These are phyloP conservation scores for Emydoidea blandingii DNA, from an alignment of 2,797 vertebrate species.

Conservation along the genomic window DNA sequence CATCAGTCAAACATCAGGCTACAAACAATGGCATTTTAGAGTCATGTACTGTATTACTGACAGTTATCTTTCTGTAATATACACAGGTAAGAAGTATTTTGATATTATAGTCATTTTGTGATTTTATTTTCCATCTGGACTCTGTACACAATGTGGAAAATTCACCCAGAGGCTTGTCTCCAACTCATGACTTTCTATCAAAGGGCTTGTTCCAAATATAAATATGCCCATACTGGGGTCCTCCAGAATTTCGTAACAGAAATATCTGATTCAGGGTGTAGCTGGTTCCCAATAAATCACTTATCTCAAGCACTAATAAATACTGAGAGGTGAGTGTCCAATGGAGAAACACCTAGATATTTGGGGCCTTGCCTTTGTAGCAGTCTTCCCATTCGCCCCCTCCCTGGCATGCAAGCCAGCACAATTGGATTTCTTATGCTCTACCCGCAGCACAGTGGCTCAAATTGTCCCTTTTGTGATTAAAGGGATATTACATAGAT, in stretches of 20 bases:
- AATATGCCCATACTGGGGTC: not conserved
- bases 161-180: not conserved
- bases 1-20: not conserved
- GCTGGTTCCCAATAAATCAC: not conserved
- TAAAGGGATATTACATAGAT: not conserved
- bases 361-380: not conserved
- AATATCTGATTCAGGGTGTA: not conserved
- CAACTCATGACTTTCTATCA: not conserved
- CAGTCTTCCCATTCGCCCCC: not conserved
- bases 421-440: not conserved
- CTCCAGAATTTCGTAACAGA: not conserved
- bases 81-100: not conserved
- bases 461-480: not conserved
- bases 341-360: not conserved
- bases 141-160: constrained; percentile 3
- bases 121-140: constrained; percentile 3
- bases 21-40: constrained; percentile 3
- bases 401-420: not conserved
- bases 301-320: not conserved
- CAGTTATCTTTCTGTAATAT: not conserved
- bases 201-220: not conserved
- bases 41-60: not conserved
- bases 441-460: too few relatives aligned
- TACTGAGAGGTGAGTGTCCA: not conserved
- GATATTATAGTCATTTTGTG: not conserved